Percentiles rank a stretch among this genome's conserved stretches.
Conservation (phyloP, 2,888 invertebrate species). For the Dryococelus australis region DNA sequence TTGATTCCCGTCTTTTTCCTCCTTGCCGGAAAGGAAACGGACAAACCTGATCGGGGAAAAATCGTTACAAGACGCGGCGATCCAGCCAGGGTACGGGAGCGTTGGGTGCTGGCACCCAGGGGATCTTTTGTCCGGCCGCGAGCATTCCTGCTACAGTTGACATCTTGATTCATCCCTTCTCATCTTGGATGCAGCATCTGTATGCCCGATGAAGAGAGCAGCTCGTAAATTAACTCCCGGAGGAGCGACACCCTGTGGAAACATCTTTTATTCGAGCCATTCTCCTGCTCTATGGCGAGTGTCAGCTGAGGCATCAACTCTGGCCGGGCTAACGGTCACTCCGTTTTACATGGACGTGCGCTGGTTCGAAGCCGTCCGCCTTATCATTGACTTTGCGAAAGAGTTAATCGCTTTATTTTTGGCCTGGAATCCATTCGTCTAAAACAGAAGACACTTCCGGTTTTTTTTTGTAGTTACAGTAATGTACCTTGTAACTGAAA, state of each 20-base stretch:
- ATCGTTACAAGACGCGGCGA: background rate
- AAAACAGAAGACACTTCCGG: too few relatives aligned
- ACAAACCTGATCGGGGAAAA: conserved; percentile 9
- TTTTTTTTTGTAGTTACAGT: too few relatives aligned
- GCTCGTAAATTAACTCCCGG: background rate
- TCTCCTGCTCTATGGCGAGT: too few relatives aligned
- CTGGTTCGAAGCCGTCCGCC: background rate
- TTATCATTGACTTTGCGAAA: too few relatives aligned
- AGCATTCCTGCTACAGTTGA: background rate
- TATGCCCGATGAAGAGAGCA: background rate
- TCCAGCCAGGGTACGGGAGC: background rate
- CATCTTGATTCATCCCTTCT: conserved; percentile 9
- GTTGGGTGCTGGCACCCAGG: background rate
- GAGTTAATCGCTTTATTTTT: too few relatives aligned
- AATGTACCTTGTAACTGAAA: too few relatives aligned
- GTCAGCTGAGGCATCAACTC: too few relatives aligned
- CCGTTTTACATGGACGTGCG: background rate
- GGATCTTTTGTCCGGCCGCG: conserved; percentile 1
- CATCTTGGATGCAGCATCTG: background rate
- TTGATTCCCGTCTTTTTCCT: conserved; percentile 12
- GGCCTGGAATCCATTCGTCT: too few relatives aligned
- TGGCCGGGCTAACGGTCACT: background rate
- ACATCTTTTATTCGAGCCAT: background rate
- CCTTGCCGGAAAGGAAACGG: conserved; percentile 9
- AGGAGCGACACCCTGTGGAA: conserved; percentile 1